phyloP scores from a whole-genome alignment of 2,113 vertebrate genomes.

The Pogonocichla stellata region DNA sequence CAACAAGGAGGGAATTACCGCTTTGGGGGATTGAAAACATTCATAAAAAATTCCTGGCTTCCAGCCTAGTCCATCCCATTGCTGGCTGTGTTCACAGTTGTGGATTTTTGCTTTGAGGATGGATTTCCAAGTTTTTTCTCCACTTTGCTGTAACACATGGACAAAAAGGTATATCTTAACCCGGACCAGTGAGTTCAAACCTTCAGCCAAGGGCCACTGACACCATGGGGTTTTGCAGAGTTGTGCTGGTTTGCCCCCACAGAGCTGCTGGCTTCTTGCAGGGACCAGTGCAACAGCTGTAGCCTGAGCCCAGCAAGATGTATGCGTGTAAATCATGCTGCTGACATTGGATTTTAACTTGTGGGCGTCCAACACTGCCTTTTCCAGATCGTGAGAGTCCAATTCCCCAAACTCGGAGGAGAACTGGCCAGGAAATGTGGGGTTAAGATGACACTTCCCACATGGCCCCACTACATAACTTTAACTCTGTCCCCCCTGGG shows the following conservation, averaged over 20 bases:
- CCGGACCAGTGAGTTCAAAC: neutral
- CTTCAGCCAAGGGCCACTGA: neutral
- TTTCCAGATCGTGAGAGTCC: constrained; percentile 6
- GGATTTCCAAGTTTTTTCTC: neutral
- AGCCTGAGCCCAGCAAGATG: neutral
- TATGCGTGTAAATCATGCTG: neutral
- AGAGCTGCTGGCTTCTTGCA: neutral
- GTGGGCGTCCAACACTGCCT: neutral
- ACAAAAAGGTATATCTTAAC: neutral
- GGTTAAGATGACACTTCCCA: constrained; percentile 53
- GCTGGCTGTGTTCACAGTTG: neutral
- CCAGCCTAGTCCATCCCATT: neutral
- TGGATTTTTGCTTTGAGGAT: neutral
- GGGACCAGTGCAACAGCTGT: neutral
- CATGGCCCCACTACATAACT: neutral
- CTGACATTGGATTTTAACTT: neutral
- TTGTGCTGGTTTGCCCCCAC: neutral
- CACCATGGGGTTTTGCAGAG: neutral
- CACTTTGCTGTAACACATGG: neutral
- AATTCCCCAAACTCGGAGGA: neutral
- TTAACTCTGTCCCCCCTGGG: neutral
- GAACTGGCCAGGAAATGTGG: neutral
- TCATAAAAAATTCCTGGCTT: constrained; percentile 32
- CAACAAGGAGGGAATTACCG: constrained; percentile 22
- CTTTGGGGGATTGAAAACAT: constrained; percentile 29